These are phyloP conservation scores for Pachyuromys duprasi DNA, from an alignment of 2,797 vertebrate genomes.

Conservation along the genomic window DNA sequence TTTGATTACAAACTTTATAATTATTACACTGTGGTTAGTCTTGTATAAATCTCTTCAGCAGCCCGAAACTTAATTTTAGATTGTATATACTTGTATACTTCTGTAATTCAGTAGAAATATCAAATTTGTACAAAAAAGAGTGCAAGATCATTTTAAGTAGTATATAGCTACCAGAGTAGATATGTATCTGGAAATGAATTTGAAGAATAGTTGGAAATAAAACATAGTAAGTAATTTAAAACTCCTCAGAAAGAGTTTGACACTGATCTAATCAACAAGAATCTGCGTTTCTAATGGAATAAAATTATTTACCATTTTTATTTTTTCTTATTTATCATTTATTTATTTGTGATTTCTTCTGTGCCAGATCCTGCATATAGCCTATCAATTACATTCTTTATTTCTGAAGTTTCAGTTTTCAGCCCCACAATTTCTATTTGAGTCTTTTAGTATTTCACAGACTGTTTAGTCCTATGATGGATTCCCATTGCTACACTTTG, in stretches of 20 bases:
- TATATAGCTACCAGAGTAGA: not conserved
- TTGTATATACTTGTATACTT: not conserved
- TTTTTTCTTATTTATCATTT: not conserved
- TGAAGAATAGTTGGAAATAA: not conserved
- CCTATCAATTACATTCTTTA: not conserved
- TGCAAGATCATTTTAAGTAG: not conserved
- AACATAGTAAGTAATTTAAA: not conserved
- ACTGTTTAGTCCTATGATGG: not conserved
- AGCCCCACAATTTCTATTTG: not conserved
- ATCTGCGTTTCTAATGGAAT: not conserved
- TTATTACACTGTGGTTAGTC: not conserved
- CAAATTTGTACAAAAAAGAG: not conserved
- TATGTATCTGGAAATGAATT: not conserved
- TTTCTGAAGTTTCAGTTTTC: not conserved
- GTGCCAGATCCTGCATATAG: not conserved
- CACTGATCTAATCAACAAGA: not conserved
- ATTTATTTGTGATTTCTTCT: not conserved
- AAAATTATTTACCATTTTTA: not conserved
- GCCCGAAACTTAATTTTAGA: not conserved
- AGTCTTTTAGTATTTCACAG: not conserved
- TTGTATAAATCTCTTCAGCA: not conserved
- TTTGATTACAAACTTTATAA: not conserved
- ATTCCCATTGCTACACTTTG: not conserved
- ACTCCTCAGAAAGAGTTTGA: not conserved
- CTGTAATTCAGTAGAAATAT: not conserved